Evolutionary conservation across 2,888 invertebrate genomes (phyloP), one percentile per base, ranked within the genome.

Genomic region (Xylophagus ater): DNA sequence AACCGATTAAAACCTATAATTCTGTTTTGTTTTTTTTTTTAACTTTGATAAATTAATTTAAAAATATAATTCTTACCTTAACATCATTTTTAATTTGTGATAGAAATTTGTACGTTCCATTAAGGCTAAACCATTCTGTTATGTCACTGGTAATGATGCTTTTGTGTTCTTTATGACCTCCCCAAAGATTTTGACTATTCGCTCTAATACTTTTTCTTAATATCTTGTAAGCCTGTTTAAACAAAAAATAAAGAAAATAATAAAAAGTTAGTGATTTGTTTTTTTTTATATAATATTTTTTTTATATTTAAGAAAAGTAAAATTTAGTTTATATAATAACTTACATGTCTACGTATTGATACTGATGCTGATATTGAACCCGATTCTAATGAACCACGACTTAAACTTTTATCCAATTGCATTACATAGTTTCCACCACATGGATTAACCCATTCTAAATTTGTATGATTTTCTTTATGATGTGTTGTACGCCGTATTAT

Each of bases 371-470:
- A 20, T 19, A 23, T 25, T 32, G 18, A 17, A 18, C 32, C 4
- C 14, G 12, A 25, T 13, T 10, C 3, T 23, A 17, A 23, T 14
- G 25, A 15, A 2, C 23, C 34, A 13, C 19, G 17, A 18, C 10
- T 12, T 17, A 6, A 19, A 19, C 6, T 19, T 13, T 20, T 28
- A 8, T n/a, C n/a, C n/a, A n/a, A n/a, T n/a, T 19, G 19, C 9
- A 21, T 26, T 4, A 34, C 29, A 37, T 42, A 54, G n/a, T 25
- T 36, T 5, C 56, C 58, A 8, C 51, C 52, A 37, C 62, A 62
- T 14, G 62, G 56, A 53, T 62, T 59, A 45, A 54, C 52, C 62
- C 62, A 62, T 17, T 54, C 56, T 3, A 53, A 28, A 13, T 30
- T 37, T 37, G 7, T 37, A 17, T 7, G 37, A 24, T n/a, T n/a